These are phyloP conservation scores for Cryptus armator DNA, from an alignment of 2,888 invertebrate species.

Conservation along the genomic window DNA sequence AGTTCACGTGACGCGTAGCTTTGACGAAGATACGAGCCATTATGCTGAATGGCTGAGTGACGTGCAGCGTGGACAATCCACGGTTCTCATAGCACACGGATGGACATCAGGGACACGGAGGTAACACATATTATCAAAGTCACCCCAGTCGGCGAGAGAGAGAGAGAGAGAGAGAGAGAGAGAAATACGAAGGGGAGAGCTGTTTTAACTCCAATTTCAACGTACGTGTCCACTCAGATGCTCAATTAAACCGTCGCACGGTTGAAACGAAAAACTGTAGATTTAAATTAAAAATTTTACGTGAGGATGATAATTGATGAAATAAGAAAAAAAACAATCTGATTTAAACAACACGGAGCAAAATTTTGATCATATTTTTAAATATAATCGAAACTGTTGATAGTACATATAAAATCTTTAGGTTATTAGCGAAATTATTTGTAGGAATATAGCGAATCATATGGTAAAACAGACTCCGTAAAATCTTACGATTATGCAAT, in stretches of 20 bases:
- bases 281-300: background rate
- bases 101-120: background rate
- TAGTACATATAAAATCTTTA: too few relatives aligned
- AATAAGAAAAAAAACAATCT: background rate
- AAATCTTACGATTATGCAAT: background rate
- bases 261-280: background rate
- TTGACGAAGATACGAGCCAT: conserved; percentile 53
- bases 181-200: too few relatives aligned
- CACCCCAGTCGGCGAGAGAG: background rate
- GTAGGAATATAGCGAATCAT: too few relatives aligned
- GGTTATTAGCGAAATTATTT: too few relatives aligned
- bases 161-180: too few relatives aligned
- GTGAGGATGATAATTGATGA: background rate
- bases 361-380: too few relatives aligned
- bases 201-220: conserved; percentile 12
- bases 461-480: background rate
- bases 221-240: conserved; percentile 17
- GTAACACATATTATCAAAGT: background rate
- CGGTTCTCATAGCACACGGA: conserved; percentile 32
- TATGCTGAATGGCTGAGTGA: conserved; percentile 49
- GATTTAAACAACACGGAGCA: too few relatives aligned
- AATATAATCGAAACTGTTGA: too few relatives aligned
- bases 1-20: conserved; percentile 32
- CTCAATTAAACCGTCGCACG: background rate
- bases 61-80: conserved; percentile 7